These are phyloP conservation scores for Colaptes auratus DNA, from an alignment of 2,113 vertebrate species.

Conservation along the genomic window DNA sequence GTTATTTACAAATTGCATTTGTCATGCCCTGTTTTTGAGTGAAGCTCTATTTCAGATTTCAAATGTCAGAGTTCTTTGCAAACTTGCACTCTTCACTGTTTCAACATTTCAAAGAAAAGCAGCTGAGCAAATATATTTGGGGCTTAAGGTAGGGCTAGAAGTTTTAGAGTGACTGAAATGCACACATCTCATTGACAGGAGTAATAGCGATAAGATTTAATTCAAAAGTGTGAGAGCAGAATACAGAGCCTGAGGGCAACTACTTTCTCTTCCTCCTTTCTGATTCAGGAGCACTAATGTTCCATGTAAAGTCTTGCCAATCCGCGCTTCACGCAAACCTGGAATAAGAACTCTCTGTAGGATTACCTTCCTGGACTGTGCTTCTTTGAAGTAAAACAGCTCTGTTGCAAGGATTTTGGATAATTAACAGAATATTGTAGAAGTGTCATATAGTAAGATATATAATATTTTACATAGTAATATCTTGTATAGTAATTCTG, in stretches of 20 bases:
- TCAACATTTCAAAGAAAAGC: neutral
- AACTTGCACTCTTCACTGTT: neutral
- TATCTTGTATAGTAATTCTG: neutral
- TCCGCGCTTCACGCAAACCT: neutral
- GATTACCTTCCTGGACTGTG: neutral
- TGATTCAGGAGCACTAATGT: neutral
- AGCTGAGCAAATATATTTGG: neutral
- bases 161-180: neutral
- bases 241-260: neutral
- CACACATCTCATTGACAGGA: neutral
- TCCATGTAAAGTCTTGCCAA: neutral
- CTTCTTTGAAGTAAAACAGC: neutral
- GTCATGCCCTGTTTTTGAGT: neutral
- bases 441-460: neutral
- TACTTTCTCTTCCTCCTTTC: neutral
- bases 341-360: too few relatives aligned
- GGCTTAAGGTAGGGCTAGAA: neutral
- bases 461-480: neutral
- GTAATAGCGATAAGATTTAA: neutral
- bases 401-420: neutral
- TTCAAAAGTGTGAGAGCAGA: neutral
- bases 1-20: neutral
- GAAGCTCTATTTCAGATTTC: neutral
- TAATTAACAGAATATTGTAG: neutral
- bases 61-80: neutral